Evolutionary conservation across 2,797 vertebrate species (phyloP).

Genomic region (Cynopterus sphinx): DNA sequence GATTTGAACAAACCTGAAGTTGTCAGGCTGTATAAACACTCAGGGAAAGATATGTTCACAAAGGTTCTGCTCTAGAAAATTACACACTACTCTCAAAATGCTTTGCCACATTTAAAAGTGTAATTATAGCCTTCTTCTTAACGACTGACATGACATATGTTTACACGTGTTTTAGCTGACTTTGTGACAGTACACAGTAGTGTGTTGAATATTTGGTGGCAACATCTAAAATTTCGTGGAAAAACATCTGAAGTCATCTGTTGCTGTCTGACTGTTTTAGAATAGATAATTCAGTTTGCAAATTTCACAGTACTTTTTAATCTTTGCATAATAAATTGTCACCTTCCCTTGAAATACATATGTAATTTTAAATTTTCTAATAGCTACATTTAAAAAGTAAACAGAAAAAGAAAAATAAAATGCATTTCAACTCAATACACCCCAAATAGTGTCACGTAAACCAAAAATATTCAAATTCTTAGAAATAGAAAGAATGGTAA

Average conservation of each 20-base stretch:
- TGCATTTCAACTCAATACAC: neutral
- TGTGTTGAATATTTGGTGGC: conserved; percentile 70
- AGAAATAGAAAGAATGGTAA: neutral
- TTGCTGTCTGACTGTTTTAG: conserved; percentile 62
- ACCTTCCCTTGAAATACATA: neutral
- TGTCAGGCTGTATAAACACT: conserved; percentile 86
- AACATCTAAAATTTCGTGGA: conserved; percentile 70
- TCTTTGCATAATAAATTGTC: neutral
- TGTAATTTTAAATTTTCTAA: neutral
- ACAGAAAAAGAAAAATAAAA: neutral
- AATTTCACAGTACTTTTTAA: neutral
- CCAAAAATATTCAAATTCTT: neutral
- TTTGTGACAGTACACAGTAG: conserved; percentile 80
- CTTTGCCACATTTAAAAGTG: conserved; percentile 85
- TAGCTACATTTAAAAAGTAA: neutral
- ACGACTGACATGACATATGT: conserved; percentile 83
- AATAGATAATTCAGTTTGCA: conserved; percentile 40
- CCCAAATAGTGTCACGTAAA: neutral
- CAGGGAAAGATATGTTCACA: conserved; percentile 79
- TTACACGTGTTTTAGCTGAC: conserved; percentile 85
- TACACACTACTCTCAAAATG: conserved; percentile 84
- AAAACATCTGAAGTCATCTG: conserved; percentile 66
- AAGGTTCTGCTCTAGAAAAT: conserved; percentile 83
- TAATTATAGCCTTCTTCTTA: conserved; percentile 85
- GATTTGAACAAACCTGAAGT: conserved; percentile 84